phyloP scores from a whole-genome alignment of 1,140 invertebrate species.

The Rhagoletis zephyria region DNA sequence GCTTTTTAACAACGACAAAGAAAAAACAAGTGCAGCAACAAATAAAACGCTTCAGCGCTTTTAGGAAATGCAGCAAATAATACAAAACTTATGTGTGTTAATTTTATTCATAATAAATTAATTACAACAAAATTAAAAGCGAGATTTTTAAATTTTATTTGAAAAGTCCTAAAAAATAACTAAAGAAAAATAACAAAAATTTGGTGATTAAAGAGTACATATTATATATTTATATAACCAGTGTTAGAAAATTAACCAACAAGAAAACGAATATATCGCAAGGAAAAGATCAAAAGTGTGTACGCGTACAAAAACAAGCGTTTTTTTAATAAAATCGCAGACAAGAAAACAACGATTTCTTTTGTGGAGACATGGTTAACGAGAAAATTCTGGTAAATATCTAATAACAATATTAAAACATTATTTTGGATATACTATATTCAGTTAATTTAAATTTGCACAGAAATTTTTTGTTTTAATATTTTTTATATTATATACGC shows the following conservation, averaged over 20 bases:
- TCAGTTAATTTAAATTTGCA: too few species aligned
- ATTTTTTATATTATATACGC: too few species aligned
- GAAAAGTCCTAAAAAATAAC: slow-evolving; percentile 12
- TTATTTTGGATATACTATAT: too few species aligned
- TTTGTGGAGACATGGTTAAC: slow-evolving; percentile 48
- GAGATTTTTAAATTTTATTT: not conserved
- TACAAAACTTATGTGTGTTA: not conserved
- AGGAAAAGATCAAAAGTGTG: not conserved
- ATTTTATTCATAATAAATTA: slow-evolving; percentile 14
- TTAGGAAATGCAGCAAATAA: not conserved
- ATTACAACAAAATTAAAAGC: slow-evolving; percentile 26
- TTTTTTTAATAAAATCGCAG: not conserved
- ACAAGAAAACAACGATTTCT: not conserved
- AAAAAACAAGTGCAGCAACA: not conserved
- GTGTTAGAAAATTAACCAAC: not conserved
- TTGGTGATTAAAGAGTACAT: not conserved
- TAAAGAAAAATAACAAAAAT: not conserved
- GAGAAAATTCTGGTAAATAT: slow-evolving; percentile 41
- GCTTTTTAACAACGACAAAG: not conserved
- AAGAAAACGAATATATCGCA: not conserved
- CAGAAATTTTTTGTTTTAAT: too few species aligned
- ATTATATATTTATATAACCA: too few species aligned
- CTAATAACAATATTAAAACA: too few species aligned
- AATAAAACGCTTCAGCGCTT: not conserved
- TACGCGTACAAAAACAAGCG: not conserved